Conservation (phyloP, 2,797 vertebrate genomes). For the Mus spretus region DNA sequence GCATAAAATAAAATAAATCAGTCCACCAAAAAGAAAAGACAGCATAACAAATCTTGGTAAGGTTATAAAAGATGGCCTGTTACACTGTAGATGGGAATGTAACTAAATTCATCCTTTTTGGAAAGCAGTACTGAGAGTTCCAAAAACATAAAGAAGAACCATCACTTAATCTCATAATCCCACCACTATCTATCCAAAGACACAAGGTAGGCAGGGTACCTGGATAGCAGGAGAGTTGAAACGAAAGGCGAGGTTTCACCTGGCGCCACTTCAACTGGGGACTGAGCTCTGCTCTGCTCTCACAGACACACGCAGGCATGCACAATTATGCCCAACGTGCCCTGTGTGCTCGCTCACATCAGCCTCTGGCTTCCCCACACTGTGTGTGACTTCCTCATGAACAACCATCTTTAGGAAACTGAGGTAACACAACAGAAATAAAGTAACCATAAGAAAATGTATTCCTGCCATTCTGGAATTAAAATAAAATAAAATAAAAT, state of each 20-base stretch:
- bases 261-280: background rate
- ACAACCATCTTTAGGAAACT: background rate
- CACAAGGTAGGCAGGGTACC: background rate
- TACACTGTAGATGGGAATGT: background rate
- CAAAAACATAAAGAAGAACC: background rate
- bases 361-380: background rate
- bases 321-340: background rate
- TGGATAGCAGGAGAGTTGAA: background rate
- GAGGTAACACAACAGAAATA: background rate
- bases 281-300: background rate
- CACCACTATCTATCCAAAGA: background rate
- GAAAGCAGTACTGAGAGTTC: background rate
- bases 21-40: background rate
- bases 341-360: background rate
- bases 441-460: background rate
- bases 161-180: background rate
- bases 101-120: background rate
- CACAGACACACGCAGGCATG: background rate
- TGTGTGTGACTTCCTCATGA: background rate
- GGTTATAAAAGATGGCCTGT: background rate
- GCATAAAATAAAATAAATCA: background rate
- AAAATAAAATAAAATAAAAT: background rate
- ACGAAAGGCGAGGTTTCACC: background rate
- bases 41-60: background rate
- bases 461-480: background rate